phyloP scores from a whole-genome alignment of 2,113 vertebrate species.

The Ancistrus triradiatus region DNA sequence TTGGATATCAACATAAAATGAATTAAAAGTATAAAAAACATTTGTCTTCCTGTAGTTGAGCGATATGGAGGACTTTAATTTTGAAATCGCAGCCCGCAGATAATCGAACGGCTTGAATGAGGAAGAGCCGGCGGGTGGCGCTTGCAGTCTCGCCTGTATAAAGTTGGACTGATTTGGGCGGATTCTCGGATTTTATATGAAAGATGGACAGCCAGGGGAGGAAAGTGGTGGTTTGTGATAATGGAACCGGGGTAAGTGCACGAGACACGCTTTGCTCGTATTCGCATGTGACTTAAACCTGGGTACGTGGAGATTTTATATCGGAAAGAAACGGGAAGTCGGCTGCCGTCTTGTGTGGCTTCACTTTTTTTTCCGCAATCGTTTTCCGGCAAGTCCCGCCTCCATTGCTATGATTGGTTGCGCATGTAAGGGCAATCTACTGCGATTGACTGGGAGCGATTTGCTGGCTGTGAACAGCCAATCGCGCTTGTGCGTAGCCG shows the following conservation, averaged over 20 bases:
- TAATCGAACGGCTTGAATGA: neutral
- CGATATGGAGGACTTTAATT: neutral
- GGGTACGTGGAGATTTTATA: neutral
- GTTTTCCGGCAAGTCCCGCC: neutral
- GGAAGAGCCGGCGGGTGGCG: neutral
- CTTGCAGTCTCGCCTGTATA: neutral
- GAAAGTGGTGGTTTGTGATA: neutral
- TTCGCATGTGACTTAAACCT: too few relatives aligned
- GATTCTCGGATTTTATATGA: neutral
- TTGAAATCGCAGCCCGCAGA: neutral
- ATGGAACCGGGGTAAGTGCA: neutral
- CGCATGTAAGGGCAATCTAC: too few relatives aligned
- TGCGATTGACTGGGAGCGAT: neutral
- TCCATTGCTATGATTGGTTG: too few relatives aligned
- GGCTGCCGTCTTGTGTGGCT: neutral
- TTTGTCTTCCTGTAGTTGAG: neutral
- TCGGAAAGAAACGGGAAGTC: slow-evolving; percentile 41
- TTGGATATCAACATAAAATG: too few relatives aligned
- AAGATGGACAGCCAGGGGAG: neutral
- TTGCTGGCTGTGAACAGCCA: neutral
- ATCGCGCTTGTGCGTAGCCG: neutral
- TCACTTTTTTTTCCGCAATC: neutral
- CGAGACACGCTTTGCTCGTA: neutral
- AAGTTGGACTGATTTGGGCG: neutral
- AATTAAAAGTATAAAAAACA: too few relatives aligned